A percentile compares a stretch with the other conserved stretches of the same genome.
These are phyloP conservation scores for Willisornis vidua DNA, from an alignment of 2,113 vertebrate genomes.

Conservation along the genomic window DNA sequence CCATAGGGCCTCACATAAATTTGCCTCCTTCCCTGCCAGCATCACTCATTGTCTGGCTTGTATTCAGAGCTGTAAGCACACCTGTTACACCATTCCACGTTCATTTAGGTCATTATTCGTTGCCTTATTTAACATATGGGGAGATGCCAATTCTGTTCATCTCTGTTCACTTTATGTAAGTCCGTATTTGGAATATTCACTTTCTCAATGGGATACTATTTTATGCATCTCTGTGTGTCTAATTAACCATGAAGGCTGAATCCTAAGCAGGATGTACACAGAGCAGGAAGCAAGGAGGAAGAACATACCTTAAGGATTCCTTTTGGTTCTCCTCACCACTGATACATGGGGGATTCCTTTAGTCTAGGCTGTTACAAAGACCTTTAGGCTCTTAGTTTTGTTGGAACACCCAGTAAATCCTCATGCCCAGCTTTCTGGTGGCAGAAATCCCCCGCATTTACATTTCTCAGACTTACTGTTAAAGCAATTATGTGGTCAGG, in stretches of 20 bases:
- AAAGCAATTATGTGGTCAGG: not conserved
- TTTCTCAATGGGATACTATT: not conserved
- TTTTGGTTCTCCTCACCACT: not conserved
- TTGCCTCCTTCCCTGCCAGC: not conserved
- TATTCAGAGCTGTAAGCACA: not conserved
- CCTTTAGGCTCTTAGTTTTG: not conserved
- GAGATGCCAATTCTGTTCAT: not conserved
- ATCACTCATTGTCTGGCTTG: not conserved
- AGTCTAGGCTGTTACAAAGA: not conserved
- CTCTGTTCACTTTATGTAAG: not conserved
- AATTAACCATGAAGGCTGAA: not conserved
- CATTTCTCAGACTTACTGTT: not conserved
- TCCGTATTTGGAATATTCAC: not conserved
- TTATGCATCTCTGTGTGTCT: accelerated
- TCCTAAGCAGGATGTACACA: not conserved
- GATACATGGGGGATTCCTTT: not conserved
- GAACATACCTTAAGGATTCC: not conserved
- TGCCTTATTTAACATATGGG: not conserved
- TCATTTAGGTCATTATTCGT: not conserved
- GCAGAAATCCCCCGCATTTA: not conserved
- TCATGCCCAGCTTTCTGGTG: not conserved
- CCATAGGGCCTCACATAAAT: not conserved
- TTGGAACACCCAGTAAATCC: not conserved
- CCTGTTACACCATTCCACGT: not conserved
- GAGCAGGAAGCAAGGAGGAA: not conserved